These are phyloP conservation scores for Acronicta leporina DNA, from an alignment of 2,888 invertebrate species.

Conservation along the genomic window DNA sequence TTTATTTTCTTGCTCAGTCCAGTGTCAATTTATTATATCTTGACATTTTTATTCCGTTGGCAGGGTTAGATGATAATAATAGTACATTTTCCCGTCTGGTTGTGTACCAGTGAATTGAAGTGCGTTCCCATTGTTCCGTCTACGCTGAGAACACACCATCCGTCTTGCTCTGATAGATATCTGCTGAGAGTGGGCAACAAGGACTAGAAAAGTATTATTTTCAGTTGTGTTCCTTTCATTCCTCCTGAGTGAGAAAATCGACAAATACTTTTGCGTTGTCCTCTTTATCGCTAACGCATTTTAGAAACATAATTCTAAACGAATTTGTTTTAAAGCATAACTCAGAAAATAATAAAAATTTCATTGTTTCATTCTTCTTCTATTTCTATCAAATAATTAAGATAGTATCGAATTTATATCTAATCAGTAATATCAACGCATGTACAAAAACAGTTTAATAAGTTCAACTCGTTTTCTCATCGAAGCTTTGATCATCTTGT, in stretches of 20 bases:
- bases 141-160: conserved; percentile 68
- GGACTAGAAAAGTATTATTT: conserved; percentile 48
- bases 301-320: background rate
- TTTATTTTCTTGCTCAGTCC: conserved; percentile 32
- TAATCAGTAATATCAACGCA: conserved; percentile 17
- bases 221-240: conserved; percentile 52
- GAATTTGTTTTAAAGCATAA: conserved; percentile 2
- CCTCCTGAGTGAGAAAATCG: conserved; percentile 46
- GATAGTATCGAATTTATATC: conserved; percentile 19
- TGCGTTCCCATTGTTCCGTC: conserved; percentile 61
- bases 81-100: conserved; percentile 57
- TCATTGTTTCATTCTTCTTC: conserved; percentile 7
- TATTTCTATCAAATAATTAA: conserved; percentile 8
- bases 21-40: conserved; percentile 26
- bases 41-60: conserved; percentile 50
- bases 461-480: conserved; percentile 52
- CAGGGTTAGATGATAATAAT: conserved; percentile 53
- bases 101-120: conserved; percentile 66
- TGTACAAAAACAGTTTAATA: conserved; percentile 31
- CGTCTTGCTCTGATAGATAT: conserved; percentile 78
- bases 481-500: conserved; percentile 51
- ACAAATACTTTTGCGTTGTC: conserved; percentile 31
- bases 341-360: conserved; percentile 3
- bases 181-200: conserved; percentile 63
- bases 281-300: conserved; percentile 20